Conservation (phyloP, 2,113 vertebrate species). For the Centropus bengalensis region DNA sequence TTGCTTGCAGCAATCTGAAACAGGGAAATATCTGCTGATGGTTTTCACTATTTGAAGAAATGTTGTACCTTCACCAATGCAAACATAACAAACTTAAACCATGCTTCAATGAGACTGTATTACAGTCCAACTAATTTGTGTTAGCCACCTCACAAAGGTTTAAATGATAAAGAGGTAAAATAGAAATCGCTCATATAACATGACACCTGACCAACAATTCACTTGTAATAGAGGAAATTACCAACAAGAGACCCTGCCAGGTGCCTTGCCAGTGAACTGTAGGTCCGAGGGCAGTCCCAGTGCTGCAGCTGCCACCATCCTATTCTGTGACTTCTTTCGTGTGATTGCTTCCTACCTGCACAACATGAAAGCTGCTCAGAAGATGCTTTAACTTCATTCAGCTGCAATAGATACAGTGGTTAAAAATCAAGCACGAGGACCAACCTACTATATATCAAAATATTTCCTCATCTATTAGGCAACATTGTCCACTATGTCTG, state of each 20-base stretch:
- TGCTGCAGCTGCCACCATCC: not conserved
- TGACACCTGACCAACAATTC: not conserved
- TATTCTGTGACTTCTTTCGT: too few relatives aligned
- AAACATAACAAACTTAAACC: not conserved
- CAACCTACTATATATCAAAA: not conserved
- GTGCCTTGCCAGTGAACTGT: accelerated
- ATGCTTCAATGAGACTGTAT: not conserved
- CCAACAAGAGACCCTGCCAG: not conserved
- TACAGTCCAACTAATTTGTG: not conserved
- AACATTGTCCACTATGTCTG: not conserved
- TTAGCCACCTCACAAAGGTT: not conserved
- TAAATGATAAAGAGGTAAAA: not conserved
- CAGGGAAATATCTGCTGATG: not conserved
- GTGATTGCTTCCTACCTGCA: not conserved
- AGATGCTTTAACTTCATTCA: not conserved
- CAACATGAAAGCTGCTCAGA: not conserved
- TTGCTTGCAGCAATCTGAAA: not conserved
- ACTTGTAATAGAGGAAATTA: not conserved
- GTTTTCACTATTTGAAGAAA: not conserved
- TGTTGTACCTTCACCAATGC: not conserved
- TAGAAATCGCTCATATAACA: not conserved
- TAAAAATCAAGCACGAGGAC: not conserved
- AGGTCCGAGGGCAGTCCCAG: not conserved
- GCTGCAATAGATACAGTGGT: not conserved
- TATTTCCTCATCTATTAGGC: not conserved